phyloP scores from a whole-genome alignment of 2,113 vertebrate species.

The Neolamprologus tretocephalus region DNA sequence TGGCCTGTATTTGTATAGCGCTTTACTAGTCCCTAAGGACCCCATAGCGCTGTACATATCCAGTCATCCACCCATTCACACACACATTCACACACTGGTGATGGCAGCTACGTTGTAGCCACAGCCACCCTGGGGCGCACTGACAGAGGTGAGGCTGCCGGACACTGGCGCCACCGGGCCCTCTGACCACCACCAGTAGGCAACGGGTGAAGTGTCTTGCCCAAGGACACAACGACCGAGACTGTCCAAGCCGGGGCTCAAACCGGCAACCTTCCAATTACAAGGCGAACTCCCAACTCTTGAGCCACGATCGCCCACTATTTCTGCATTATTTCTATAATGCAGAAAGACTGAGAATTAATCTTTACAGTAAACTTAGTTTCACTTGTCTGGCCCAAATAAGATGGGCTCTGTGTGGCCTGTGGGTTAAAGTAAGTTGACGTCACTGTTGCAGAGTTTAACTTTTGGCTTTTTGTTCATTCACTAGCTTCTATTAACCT shows the following conservation, averaged over 20 bases:
- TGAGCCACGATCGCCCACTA: background rate
- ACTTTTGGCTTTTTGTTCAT: background rate
- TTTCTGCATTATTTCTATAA: background rate
- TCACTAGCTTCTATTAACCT: background rate
- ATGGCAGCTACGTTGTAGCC: too few species aligned
- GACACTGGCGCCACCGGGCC: accelerated
- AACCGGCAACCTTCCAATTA: accelerated
- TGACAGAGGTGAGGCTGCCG: too few species aligned
- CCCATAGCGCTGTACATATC: too few species aligned
- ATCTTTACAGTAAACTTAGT: background rate
- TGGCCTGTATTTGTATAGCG: accelerated
- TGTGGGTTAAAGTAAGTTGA: background rate
- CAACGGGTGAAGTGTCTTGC: too few species aligned
- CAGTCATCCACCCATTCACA: too few species aligned
- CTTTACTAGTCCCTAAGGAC: too few species aligned
- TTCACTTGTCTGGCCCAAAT: background rate
- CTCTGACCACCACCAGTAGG: accelerated
- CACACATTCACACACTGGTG: too few species aligned
- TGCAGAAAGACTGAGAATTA: background rate
- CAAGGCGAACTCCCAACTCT: background rate
- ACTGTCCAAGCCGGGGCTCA: accelerated
- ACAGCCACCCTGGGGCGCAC: too few species aligned
- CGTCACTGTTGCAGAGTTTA: background rate
- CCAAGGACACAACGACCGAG: accelerated
- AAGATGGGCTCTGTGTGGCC: background rate